Evolutionary conservation across 2,797 vertebrate genomes (phyloP), one percentile per base, ranked within the genome.

Genomic region (Falco naumanni): DNA sequence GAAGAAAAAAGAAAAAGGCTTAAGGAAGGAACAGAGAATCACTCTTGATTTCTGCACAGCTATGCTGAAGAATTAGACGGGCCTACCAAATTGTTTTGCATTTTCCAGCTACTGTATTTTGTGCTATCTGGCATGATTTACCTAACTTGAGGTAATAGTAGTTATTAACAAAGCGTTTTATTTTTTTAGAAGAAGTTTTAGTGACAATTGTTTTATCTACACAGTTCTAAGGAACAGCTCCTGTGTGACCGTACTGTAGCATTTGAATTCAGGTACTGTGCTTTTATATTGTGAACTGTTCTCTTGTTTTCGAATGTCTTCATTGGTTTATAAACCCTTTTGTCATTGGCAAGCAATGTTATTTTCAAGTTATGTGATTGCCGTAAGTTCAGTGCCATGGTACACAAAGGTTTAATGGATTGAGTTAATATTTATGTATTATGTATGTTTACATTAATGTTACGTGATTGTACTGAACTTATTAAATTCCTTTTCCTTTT

Each of bases 1-100:
- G 97, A 98, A 87, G 98, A 99, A 95, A 98, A 99, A 97, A 98
- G 97, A 84, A 98, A 97, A 92, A 98, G 96, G 95, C 97, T 97
- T 48, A 93, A 89, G 80, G 97, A 98, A 59, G 95, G 96, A 95
- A 89, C 75, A 20, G 97, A 97, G 80, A 96, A 96, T 87, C 68
- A 89, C 51, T 95, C 96, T 88, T 96, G 94, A 96, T 93, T 94
- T 80, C 86, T 95, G 48, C 78, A 87, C 34, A 48, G 54, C 60
- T 90, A 34, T 70, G 64, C 77, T 0, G 18, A 93, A 92, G 90
- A 86, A 71, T 47, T 87, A 87, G 45, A 59, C 68, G 81, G 54
- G 31, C 43, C 54, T 74, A 65, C 63, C 78, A 88, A 87, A 84
- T 72, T 39, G 61, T 25, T 80, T 83, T 81, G 57, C 76, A 31